Evolutionary conservation across 2,113 vertebrate genomes (phyloP).

Genomic region (Ameiurus melas): DNA sequence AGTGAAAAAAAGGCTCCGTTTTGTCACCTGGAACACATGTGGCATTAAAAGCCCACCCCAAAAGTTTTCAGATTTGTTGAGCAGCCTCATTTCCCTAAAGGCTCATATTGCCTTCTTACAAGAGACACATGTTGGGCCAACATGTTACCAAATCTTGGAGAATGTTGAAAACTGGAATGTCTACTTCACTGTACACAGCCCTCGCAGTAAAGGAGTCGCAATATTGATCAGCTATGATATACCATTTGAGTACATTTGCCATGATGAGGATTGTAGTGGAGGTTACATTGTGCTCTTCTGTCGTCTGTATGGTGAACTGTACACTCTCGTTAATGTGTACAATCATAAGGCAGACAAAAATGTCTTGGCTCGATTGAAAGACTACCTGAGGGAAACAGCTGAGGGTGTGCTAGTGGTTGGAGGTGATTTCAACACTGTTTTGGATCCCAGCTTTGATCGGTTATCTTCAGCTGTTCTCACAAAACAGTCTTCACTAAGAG

Average conservation of each 20-base stretch:
- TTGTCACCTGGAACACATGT: slow-evolving; percentile 26
- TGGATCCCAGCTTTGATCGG: neutral
- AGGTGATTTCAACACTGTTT: slow-evolving; percentile 3
- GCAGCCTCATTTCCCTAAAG: neutral
- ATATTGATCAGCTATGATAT: neutral
- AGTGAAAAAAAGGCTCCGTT: neutral
- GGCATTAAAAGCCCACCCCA: neutral
- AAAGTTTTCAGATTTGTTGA: neutral
- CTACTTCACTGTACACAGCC: neutral
- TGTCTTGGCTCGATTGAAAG: neutral
- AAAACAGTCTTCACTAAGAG: neutral
- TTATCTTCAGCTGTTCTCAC: too few relatives aligned
- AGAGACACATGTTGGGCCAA: neutral
- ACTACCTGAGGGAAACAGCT: neutral
- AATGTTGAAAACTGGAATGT: neutral
- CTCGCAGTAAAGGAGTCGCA: neutral
- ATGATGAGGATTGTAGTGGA: neutral
- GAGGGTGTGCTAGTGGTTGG: slow-evolving; percentile 1
- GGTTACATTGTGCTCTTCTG: slow-evolving; percentile 1
- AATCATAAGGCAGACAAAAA: neutral
- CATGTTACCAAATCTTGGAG: neutral
- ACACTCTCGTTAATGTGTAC: too few relatives aligned
- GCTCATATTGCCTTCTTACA: slow-evolving; percentile 15
- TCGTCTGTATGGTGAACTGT: neutral
- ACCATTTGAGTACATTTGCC: neutral